Conservation (phyloP, 2,888 invertebrate species). For the Dynastes tityus region DNA sequence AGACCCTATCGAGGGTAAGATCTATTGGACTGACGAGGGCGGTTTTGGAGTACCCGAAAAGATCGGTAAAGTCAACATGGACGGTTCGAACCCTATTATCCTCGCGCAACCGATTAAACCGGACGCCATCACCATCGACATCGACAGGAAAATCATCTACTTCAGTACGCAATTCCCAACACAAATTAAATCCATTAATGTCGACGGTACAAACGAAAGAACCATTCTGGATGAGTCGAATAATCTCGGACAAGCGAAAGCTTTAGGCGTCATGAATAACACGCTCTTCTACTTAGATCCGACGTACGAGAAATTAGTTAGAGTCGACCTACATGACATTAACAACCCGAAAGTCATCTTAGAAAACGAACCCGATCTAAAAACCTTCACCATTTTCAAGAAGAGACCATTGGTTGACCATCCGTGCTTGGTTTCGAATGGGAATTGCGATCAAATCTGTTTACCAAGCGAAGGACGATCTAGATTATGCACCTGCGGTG, state of each 20-base stretch:
- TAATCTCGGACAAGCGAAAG: constrained; percentile 84
- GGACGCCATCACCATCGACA: constrained; percentile 89
- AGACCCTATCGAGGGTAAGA: constrained; percentile 93
- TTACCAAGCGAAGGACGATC: constrained; percentile 86
- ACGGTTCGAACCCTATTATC: constrained; percentile 86
- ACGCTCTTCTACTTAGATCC: constrained; percentile 92
- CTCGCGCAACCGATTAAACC: constrained; percentile 82
- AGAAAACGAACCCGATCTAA: constrained; percentile 91
- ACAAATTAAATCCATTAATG: constrained; percentile 80
- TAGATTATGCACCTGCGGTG: constrained; percentile 89
- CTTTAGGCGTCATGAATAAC: constrained; percentile 87
- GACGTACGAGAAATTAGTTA: constrained; percentile 89
- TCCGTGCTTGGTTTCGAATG: constrained; percentile 89
- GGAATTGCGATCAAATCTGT: constrained; percentile 96
- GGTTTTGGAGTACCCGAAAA: constrained; percentile 91
- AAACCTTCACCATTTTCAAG: constrained; percentile 89
- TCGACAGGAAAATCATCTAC: constrained; percentile 87
- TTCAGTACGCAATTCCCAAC: constrained; percentile 88
- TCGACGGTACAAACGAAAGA: constrained; percentile 80
- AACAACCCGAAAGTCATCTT: constrained; percentile 83
- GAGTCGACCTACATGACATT: constrained; percentile 86
- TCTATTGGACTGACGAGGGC: constrained; percentile 98
- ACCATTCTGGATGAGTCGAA: constrained; percentile 80
- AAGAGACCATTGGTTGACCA: constrained; percentile 88
- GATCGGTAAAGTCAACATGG: constrained; percentile 94